A percentile compares a stretch with the other conserved stretches of the same genome.
These are phyloP conservation scores for Malurus elegans DNA, from an alignment of 2,113 vertebrate genomes.

Conservation along the genomic window DNA sequence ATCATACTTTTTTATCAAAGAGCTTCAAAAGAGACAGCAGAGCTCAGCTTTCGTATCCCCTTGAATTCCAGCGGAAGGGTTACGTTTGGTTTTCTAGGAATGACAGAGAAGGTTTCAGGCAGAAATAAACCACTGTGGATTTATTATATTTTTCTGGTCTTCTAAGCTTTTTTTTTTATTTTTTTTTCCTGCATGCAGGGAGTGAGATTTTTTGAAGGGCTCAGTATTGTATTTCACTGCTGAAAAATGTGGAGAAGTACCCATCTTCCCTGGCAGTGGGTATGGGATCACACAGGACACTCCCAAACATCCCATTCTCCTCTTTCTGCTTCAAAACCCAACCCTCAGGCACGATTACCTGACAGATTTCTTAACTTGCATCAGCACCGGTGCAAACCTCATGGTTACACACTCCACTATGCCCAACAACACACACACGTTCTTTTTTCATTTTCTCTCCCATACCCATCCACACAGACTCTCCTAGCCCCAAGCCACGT, in stretches of 20 bases:
- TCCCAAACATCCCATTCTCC: fast-evolving
- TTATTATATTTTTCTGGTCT: not conserved
- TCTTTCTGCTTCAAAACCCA: not conserved
- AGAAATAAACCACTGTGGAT: not conserved
- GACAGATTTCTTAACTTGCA: not conserved
- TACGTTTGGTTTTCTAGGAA: not conserved
- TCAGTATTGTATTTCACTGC: not conserved
- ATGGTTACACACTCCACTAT: not conserved
- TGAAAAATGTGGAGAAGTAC: not conserved
- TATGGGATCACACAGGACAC: not conserved
- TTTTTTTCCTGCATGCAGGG: not conserved
- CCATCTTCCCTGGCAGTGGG: not conserved
- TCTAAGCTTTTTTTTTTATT: not conserved
- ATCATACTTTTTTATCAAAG: not conserved
- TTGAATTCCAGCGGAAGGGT: not conserved
- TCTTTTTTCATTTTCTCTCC: not conserved
- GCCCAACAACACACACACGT: not conserved
- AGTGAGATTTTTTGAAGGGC: not conserved
- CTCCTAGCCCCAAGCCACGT: not conserved
- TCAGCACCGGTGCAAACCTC: not conserved
- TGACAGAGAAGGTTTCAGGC: not conserved
- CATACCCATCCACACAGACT: fast-evolving
- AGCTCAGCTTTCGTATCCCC: not conserved
- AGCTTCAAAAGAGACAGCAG: not conserved
- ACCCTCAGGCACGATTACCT: not conserved